These are phyloP conservation scores for Xestia c-nigrum DNA, from an alignment of 2,888 invertebrate genomes.

Conservation along the genomic window DNA sequence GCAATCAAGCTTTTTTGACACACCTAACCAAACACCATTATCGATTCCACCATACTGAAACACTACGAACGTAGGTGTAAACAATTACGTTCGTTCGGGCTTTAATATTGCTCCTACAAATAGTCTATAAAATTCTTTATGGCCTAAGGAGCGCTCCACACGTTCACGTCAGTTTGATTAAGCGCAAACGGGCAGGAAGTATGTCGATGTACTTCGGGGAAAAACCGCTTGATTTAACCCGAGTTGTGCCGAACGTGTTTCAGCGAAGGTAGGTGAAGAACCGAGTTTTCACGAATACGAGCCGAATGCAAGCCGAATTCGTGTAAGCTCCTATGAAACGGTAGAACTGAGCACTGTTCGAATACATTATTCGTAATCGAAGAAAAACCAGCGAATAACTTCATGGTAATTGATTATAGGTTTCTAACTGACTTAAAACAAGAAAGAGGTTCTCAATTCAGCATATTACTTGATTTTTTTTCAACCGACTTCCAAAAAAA, in stretches of 20 bases:
- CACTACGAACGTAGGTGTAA: slow-evolving; percentile 22
- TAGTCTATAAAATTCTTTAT: slow-evolving; percentile 62
- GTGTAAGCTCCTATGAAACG: neutral
- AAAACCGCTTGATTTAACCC: neutral
- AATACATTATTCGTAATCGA: neutral
- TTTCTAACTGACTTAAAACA: too few species aligned
- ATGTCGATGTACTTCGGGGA: neutral
- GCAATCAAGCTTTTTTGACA: slow-evolving; percentile 22
- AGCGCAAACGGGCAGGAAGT: neutral
- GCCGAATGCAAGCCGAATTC: neutral
- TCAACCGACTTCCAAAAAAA: neutral
- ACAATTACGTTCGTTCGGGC: slow-evolving; percentile 37
- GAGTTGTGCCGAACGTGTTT: neutral
- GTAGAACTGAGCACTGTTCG: neutral
- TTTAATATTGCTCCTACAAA: slow-evolving; percentile 55
- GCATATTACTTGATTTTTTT: neutral
- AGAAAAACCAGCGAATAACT: neutral
- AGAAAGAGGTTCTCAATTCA: too few species aligned
- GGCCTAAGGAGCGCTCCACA: neutral
- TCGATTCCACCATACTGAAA: slow-evolving; percentile 26
- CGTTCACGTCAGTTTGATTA: neutral
- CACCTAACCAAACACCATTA: slow-evolving; percentile 28
- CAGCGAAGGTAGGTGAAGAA: neutral
- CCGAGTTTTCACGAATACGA: neutral
- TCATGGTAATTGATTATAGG: neutral